These are phyloP conservation scores for Hypomesus transpacificus DNA, from an alignment of 2,113 vertebrate genomes.

Conservation along the genomic window DNA sequence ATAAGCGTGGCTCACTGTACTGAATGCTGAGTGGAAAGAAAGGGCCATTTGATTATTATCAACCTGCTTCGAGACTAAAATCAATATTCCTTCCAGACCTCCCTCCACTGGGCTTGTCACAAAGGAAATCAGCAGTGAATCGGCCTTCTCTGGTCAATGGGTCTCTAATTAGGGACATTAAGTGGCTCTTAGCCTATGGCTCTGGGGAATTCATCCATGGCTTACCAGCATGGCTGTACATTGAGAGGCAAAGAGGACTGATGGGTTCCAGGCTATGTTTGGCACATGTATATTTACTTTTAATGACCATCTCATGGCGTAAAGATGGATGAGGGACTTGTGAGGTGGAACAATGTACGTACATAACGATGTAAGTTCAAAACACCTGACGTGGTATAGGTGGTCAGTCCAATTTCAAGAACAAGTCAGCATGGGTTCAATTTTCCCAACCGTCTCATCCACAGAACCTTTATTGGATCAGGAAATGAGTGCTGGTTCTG, in stretches of 20 bases:
- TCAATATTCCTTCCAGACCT: constrained; percentile 3
- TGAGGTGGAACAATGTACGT: neutral
- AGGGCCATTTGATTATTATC: constrained; percentile 21
- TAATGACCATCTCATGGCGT: neutral
- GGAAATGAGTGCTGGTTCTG: constrained; percentile 50
- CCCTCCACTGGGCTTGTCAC: constrained; percentile 30
- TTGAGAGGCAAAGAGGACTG: neutral
- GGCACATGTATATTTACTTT: too few species aligned
- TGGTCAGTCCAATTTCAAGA: constrained; percentile 21
- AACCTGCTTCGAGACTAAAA: constrained; percentile 28
- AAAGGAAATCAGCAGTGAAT: constrained; percentile 21
- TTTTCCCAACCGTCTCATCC: constrained; percentile 23
- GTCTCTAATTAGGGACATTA: constrained; percentile 25
- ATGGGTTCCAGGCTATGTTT: neutral
- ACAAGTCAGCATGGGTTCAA: constrained; percentile 27
- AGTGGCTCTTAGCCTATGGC: constrained; percentile 30
- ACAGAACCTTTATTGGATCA: constrained; percentile 54
- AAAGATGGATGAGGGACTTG: constrained; percentile 5
- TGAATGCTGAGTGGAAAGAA: constrained; percentile 37
- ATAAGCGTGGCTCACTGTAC: constrained; percentile 38
- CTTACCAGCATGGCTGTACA: neutral
- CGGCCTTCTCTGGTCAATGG: constrained; percentile 15
- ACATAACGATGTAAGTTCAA: neutral
- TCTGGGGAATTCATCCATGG: neutral
- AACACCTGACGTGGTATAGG: neutral